Conservation (phyloP, 2,888 invertebrate genomes). For the Blera fallax region DNA sequence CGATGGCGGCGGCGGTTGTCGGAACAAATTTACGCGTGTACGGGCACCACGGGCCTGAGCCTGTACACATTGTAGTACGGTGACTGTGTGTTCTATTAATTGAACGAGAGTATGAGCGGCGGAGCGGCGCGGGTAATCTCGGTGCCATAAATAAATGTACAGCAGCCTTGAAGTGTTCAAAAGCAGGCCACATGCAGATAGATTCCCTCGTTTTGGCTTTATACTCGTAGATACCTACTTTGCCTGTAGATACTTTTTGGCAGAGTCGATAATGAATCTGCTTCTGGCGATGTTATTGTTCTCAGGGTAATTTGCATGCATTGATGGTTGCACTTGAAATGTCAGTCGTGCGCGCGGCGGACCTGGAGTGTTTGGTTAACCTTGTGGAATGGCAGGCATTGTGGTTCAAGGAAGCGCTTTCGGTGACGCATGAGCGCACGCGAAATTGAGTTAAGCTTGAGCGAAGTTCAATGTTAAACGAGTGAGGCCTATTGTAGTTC, state of each 20-base stretch:
- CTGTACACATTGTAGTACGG: not conserved
- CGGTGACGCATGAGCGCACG: conserved; percentile 1
- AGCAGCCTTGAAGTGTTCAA: conserved; percentile 20
- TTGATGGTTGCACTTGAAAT: conserved; percentile 7
- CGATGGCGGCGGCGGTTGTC: not conserved
- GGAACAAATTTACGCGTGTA: conserved; percentile 15
- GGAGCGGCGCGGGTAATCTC: not conserved
- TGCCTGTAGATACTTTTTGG: not conserved
- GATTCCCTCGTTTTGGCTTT: conserved; percentile 1
- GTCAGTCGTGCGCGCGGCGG: not conserved
- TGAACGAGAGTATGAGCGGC: not conserved
- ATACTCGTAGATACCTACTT: not conserved
- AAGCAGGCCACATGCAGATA: conserved; percentile 25
- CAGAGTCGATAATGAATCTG: not conserved
- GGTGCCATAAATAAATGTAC: conserved; percentile 25
- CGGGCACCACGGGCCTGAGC: not conserved
- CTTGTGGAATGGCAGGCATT: not conserved
- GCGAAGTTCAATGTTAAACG: not conserved
- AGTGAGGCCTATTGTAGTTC: not conserved
- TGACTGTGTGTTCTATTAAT: not conserved
- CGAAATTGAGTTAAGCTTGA: not conserved
- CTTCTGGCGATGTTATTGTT: not conserved
- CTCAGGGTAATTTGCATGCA: conserved; percentile 6
- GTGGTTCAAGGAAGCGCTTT: not conserved
- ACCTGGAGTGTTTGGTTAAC: not conserved